A percentile compares a stretch with the other conserved stretches of the same genome.
Evolutionary conservation across 2,113 vertebrate genomes (phyloP).

Genomic region (Etia nguti): DNA sequence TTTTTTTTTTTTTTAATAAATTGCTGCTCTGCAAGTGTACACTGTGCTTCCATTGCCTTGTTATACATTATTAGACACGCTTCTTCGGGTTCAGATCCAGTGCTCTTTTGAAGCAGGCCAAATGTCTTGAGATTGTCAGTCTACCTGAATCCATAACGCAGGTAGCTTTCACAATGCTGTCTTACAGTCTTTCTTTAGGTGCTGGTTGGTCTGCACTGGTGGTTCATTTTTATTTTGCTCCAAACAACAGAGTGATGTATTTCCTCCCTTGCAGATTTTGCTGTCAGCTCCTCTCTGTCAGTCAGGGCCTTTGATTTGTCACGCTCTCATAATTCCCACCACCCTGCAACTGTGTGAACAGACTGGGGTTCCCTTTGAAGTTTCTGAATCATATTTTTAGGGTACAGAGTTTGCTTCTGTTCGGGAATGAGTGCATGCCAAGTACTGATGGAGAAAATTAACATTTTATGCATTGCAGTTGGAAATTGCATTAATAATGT

Average conservation of each 20-base stretch:
- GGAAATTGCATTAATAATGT: neutral
- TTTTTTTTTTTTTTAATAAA: rapidly evolving
- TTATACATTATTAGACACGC: too few relatives aligned
- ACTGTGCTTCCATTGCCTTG: neutral
- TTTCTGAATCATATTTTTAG: neutral
- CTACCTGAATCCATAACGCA: neutral
- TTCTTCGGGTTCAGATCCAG: neutral
- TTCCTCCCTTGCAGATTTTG: neutral
- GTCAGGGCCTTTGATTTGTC: neutral
- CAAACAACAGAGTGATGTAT: neutral
- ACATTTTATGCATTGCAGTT: neutral
- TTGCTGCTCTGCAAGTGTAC: neutral
- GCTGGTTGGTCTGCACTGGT: neutral
- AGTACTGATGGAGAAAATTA: neutral
- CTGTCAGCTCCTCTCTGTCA: neutral
- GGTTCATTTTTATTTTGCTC: neutral
- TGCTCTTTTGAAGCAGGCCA: neutral
- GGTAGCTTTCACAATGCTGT: neutral
- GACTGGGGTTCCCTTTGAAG: neutral
- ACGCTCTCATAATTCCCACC: neutral
- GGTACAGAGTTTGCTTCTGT: neutral
- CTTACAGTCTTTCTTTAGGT: neutral
- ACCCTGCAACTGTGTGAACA: neutral
- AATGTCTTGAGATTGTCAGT: neutral
- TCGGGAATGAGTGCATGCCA: neutral